These are phyloP conservation scores for Lepus americanus DNA, from an alignment of 2,113 vertebrate genomes.

Conservation along the genomic window DNA sequence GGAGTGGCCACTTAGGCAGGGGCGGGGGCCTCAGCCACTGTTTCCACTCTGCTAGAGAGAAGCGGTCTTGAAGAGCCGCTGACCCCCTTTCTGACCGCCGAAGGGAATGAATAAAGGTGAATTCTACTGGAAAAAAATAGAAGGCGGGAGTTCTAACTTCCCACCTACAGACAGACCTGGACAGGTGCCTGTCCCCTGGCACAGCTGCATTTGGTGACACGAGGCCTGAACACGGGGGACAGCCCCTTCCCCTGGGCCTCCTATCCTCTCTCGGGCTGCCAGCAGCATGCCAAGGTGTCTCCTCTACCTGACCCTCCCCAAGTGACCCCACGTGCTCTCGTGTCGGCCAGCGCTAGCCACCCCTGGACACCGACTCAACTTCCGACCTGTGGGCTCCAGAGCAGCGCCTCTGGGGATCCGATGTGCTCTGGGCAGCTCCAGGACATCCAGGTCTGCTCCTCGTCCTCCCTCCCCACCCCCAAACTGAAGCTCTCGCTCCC, in stretches of 20 bases:
- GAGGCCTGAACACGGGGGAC: no score
- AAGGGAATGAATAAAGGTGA: not conserved
- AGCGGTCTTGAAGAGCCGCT: not conserved
- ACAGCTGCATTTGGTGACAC: fast-evolving
- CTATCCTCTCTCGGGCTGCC: not conserved
- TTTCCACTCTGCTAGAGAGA: not conserved
- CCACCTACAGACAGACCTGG: no score
- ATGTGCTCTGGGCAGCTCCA: not conserved
- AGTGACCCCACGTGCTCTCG: not conserved
- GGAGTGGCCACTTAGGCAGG: no score
- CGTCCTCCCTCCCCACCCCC: no score
- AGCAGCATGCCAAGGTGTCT: not conserved
- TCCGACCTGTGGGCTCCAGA: not conserved
- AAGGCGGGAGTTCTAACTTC: not conserved
- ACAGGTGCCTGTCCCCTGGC: not conserved
- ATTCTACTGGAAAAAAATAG: not conserved
- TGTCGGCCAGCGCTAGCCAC: not conserved
- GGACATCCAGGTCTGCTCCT: not conserved
- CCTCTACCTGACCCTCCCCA: not conserved
- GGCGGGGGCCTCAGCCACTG: not conserved
- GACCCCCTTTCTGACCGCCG: not conserved
- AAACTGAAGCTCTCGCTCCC: not conserved
- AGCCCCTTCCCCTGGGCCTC: not conserved
- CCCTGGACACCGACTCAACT: no score
- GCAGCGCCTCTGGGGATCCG: no score